Conservation (phyloP, 2,113 vertebrate genomes). For the Thamnophis sirtalis region DNA sequence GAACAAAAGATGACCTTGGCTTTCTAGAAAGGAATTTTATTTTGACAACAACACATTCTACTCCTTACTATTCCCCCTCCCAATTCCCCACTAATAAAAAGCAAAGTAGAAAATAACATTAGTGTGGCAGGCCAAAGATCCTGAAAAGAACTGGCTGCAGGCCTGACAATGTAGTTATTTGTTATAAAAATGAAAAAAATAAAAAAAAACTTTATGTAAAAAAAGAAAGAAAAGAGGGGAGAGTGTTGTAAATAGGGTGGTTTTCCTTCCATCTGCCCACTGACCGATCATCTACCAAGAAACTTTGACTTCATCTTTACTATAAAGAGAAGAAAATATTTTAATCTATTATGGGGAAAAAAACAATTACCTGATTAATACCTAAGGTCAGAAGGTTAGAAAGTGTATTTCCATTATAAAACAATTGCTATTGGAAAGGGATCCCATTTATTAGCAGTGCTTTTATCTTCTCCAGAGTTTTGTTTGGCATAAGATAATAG, state of each 20-base stretch:
- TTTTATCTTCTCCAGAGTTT: conserved; percentile 47
- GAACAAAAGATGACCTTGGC: no score
- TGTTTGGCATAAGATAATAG: conserved; percentile 40
- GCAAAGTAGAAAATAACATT: no score
- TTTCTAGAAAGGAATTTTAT: no score
- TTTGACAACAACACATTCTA: no score
- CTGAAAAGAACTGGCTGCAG: no score
- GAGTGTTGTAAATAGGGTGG: neutral
- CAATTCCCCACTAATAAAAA: no score
- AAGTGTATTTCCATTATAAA: conserved; percentile 42
- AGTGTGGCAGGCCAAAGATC: no score
- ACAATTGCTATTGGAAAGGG: conserved; percentile 50
- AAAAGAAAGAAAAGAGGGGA: neutral
- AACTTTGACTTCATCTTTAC: conserved; percentile 35
- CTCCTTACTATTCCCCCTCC: no score
- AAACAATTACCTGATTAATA: conserved; percentile 51
- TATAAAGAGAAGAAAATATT: conserved; percentile 31
- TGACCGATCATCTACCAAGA: conserved; percentile 9
- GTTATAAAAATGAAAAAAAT: no score
- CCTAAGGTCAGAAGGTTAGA: conserved; percentile 42
- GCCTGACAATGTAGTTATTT: no score
- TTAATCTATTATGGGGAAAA: conserved; percentile 11
- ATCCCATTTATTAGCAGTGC: conserved; percentile 45
- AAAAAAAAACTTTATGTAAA: no score
- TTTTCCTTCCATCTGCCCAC: neutral